A percentile compares a stretch with the other conserved stretches of the same genome.
Conservation (phyloP, 2,797 vertebrate species). For the Enteromius radiatus region DNA sequence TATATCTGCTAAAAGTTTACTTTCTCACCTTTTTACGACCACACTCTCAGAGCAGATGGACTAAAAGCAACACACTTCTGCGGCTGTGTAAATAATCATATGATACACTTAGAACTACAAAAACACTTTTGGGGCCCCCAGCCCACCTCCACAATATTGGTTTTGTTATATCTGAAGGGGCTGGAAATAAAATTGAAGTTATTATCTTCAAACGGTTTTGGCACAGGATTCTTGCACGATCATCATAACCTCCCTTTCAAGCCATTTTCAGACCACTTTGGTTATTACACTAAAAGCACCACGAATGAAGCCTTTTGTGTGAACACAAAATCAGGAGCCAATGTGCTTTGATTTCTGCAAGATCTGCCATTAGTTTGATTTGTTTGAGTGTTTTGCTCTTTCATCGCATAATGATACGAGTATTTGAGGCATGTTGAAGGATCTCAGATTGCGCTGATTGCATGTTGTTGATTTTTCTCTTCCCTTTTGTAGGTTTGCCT, state of each 20-base stretch:
- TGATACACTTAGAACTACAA: conserved; percentile 29
- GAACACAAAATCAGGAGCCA: conserved; percentile 11
- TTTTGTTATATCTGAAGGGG: conserved; percentile 41
- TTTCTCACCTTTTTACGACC: background rate
- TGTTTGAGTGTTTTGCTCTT: conserved; percentile 33
- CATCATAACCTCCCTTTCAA: conserved; percentile 33
- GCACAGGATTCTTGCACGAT: conserved; percentile 29
- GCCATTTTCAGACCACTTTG: conserved; percentile 43
- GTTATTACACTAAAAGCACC: conserved; percentile 27
- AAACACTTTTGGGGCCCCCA: conserved; percentile 11
- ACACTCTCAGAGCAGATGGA: background rate
- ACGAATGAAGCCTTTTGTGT: conserved; percentile 33
- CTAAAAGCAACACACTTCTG: conserved; percentile 29
- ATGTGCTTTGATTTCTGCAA: conserved; percentile 26
- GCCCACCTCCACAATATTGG: conserved; percentile 33
- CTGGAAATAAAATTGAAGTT: conserved; percentile 46
- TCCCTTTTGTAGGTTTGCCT: background rate
- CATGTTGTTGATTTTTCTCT: background rate
- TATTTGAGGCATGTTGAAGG: background rate
- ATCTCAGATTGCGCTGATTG: background rate
- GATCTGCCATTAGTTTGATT: conserved; percentile 23
- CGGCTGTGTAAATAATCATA: conserved; percentile 26
- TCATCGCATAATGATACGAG: background rate
- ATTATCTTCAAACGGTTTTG: conserved; percentile 37
- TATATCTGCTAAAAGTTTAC: background rate